Evolutionary conservation across 2,888 invertebrate genomes (phyloP).

Genomic region (Artemia sinica): DNA sequence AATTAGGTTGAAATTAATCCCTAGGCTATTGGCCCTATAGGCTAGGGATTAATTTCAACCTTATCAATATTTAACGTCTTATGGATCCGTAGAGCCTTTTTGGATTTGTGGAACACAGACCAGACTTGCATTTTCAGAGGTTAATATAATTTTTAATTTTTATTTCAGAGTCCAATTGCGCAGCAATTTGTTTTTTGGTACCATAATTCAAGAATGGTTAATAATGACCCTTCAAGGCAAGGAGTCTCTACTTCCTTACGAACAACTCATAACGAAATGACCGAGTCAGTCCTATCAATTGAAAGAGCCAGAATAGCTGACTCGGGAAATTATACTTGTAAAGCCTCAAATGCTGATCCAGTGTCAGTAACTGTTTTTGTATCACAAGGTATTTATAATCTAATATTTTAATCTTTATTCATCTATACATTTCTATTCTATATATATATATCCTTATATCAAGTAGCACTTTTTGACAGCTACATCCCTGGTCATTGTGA

Average conservation of each 20-base stretch:
- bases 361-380: slow-evolving; percentile 78
- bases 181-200: slow-evolving; percentile 91
- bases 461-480: too few relatives aligned
- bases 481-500: too few relatives aligned
- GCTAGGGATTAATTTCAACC: too few relatives aligned
- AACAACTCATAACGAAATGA: slow-evolving; percentile 30
- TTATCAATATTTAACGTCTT: too few relatives aligned
- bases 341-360: slow-evolving; percentile 71
- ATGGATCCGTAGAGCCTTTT: too few relatives aligned
- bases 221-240: slow-evolving; percentile 47
- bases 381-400: slow-evolving; percentile 49
- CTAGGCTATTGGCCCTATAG: too few relatives aligned
- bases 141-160: background rate
- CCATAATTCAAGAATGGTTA: slow-evolving; percentile 83
- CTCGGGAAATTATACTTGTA: slow-evolving; percentile 80
- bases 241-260: background rate
- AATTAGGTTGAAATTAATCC: too few relatives aligned
- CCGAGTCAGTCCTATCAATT: slow-evolving; percentile 67
- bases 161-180: slow-evolving; percentile 66
- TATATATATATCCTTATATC: too few relatives aligned
- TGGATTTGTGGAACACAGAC: too few relatives aligned
- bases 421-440: too few relatives aligned
- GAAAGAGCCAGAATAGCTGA: slow-evolving; percentile 62
- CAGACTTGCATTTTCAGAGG: too few relatives aligned
- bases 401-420: too few relatives aligned